These are phyloP conservation scores for Tiaroga cobitis DNA, from an alignment of 2,797 vertebrate species.

Conservation along the genomic window DNA sequence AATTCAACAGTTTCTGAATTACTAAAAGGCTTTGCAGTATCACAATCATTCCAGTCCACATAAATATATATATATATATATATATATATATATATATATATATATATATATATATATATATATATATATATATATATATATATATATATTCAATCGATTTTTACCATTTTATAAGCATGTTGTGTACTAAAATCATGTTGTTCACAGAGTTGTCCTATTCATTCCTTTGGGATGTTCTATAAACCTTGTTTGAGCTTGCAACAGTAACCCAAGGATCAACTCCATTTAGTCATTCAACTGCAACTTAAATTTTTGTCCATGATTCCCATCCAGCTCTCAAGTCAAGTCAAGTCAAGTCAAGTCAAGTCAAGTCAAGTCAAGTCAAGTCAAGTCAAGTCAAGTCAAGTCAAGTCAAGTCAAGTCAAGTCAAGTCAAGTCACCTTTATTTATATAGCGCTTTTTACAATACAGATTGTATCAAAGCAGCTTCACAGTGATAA, in stretches of 20 bases:
- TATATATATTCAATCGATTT: not conserved
- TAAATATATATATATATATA: no score
- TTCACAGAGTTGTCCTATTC: not conserved
- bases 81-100: no score
- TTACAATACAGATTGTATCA: no score
- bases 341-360: no score
- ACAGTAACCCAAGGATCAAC: not conserved
- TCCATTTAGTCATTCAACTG: constrained; percentile 11
- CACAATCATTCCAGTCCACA: not conserved
- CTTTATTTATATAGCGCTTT: no score
- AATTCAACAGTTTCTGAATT: not conserved
- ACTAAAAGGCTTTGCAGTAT: not conserved
- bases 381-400: no score
- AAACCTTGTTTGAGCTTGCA: constrained; percentile 3
- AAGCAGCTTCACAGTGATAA: no score
- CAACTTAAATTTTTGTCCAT: constrained; percentile 13
- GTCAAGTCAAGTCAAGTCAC: no score
- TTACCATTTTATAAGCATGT: constrained; percentile 2
- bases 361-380: no score
- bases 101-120: no score
- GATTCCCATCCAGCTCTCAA: constrained; percentile 23
- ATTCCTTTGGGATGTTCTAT: not conserved
- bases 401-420: no score
- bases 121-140: no score
- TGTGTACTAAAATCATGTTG: not conserved